Base-by-base conservation (phyloP, 2,113 vertebrate genomes). In the Phaethon lepturus region DNA sequence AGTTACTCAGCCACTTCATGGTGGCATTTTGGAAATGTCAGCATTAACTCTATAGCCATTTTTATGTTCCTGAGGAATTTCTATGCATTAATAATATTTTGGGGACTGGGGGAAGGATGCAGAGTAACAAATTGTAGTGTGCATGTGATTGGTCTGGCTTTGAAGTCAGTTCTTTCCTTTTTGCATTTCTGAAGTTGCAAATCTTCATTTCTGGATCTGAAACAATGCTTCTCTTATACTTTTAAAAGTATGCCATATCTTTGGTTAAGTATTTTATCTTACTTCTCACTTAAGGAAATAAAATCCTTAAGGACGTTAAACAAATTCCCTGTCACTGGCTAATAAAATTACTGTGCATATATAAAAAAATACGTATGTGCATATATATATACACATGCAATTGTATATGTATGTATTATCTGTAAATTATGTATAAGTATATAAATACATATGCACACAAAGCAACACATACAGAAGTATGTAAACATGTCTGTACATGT, bases 1-100 rank as follows among this genome's bases (percentile, higher is more conserved):
- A 94, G 92, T 96, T 97, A 97, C 93, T 98, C 98, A 98, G 88
- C 94, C 93, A 98, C 96, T 98, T 98, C 97, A 95, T 79, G 92
- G 91, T 91, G 95, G 93, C 85, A 80, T 94, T 94, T 84, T 97
- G 66, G 95, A 98, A 95, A 96, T 38, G 11, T 25, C 95, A 97
- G 81, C 74, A 98, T 98, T 98, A 98, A 95, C 58, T 90, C 63
- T 56, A 94, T 92, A 66, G 9, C 13, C 6, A 5, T 38, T 42
- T 17, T 29, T 56, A 86, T 62, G 25, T 86, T 93, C 5, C 71
- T 73, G 63, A 85, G 74, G 25, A 91, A 50, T 97, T 96, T 96
- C 66, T 66, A 66, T 95, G 69, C 72, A 98, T 98, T 97, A 98
- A 97, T 98, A 97, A 97, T 94, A 28, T 53, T 84, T 50, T 38